Evolutionary conservation across 2,113 vertebrate species (phyloP).

Genomic region (Menidia beryllina): DNA sequence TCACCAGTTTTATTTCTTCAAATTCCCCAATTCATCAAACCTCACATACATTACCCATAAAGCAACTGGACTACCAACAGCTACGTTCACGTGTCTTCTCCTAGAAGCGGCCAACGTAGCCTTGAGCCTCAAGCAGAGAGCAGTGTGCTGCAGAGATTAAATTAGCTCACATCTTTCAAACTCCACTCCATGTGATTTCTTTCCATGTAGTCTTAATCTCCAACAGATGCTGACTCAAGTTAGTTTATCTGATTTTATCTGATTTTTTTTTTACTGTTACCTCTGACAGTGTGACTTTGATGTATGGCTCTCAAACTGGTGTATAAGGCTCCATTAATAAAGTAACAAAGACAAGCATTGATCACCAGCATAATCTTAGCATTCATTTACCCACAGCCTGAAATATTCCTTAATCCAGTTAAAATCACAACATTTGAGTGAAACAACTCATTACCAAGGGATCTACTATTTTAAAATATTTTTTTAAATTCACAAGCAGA

Average conservation of each 20-base stretch:
- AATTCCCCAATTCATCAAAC: not conserved
- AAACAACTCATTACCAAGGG: too few relatives aligned
- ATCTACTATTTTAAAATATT: too few relatives aligned
- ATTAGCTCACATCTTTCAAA: slow-evolving; percentile 13
- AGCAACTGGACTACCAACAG: slow-evolving; percentile 8
- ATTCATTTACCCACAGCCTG: too few relatives aligned
- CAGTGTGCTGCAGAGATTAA: slow-evolving; percentile 4
- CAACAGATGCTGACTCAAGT: not conserved
- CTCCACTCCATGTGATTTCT: not conserved
- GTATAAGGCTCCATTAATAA: not conserved
- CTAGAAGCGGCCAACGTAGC: slow-evolving; percentile 6
- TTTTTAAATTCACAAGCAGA: too few relatives aligned
- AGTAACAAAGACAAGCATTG: not conserved
- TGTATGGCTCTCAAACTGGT: not conserved
- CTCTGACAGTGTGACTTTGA: not conserved
- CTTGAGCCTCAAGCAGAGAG: slow-evolving; percentile 1
- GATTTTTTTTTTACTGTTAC: not conserved
- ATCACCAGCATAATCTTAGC: too few relatives aligned
- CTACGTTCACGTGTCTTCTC: slow-evolving; percentile 4
- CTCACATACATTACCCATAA: slow-evolving; percentile 29
- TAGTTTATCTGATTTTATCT: slow-evolving; percentile 12
- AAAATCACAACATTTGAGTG: too few relatives aligned
- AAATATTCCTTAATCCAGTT: too few relatives aligned
- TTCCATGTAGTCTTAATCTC: not conserved
- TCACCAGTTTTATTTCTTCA: not conserved